Base-by-base conservation (phyloP, 2,797 vertebrate genomes). In the Mus caroli region DNA sequence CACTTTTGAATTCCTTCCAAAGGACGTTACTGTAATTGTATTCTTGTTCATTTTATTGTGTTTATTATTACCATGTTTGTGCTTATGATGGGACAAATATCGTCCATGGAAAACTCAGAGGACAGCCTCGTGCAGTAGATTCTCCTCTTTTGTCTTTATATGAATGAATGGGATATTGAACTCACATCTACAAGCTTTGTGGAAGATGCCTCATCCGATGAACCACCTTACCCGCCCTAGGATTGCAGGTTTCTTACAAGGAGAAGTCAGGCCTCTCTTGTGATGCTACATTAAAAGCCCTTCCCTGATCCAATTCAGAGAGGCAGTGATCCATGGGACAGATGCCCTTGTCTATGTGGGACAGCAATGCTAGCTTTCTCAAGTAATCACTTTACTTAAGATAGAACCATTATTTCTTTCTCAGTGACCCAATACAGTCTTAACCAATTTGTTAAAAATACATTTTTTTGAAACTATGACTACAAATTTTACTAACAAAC, bases 341-440 rank as follows among this genome's bases (percentile, higher is more conserved):
- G 84, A 79, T 17, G 43, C 31, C 15, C 15, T 88, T 20, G 60
- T 87, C 77, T 90, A 17, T 40, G 71, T 43, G 13, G 58, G 46
- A 64, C 13, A 76, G 43, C 31, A 94, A 37, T 43, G 9, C 8
- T 46, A 95, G 46, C 80, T 93, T 56, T 58, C n/a, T 69, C 67
- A 13, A 86, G 60, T 77, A 91, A 92, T n/a, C 60, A 82, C 34
- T 89, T 89, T 90, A 78, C 60, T 95, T 80, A 79, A 26, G 13
- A 95, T 79, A 91, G 60, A 96, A 96, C 5, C 31, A 76, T 76
- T 54, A 75, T 76, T 94, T 95, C 37, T 97, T 85, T 95, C 89
- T 89, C 20, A 92, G 50, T 94, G 92, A 97, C 89, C 95, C n/a
- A 77, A 84, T 84, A 97, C 46, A 90, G 87, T 96, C 97, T 95